These are phyloP conservation scores for Cryptomyrus ogoouensis DNA, from an alignment of 2,113 vertebrate genomes.

Conservation along the genomic window DNA sequence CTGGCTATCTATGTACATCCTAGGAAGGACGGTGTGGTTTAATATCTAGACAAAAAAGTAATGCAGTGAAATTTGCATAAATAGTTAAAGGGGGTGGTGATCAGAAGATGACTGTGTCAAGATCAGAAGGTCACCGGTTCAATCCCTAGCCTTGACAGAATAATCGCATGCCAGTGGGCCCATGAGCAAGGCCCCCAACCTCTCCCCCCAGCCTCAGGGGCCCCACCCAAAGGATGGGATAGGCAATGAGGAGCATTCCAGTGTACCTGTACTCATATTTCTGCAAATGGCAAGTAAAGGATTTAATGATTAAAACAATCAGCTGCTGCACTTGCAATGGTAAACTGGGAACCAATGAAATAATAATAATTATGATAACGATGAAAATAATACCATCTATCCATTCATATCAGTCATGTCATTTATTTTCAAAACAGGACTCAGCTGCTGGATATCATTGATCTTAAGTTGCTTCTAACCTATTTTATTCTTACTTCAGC, in stretches of 20 bases:
- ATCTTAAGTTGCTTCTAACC: conserved; percentile 58
- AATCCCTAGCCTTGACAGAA: neutral
- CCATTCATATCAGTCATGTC: conserved; percentile 52
- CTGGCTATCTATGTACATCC: neutral
- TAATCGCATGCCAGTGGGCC: neutral
- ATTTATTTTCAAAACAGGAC: conserved; percentile 49
- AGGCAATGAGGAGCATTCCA: neutral
- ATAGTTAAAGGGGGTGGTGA: neutral
- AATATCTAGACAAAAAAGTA: neutral
- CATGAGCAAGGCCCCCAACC: neutral
- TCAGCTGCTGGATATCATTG: conserved; percentile 62
- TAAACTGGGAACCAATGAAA: neutral
- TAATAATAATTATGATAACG: neutral
- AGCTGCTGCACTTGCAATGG: neutral
- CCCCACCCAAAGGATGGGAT: neutral
- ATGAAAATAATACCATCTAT: conserved; percentile 37
- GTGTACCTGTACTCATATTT: neutral
- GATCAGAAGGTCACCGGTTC: neutral
- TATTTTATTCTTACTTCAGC: conserved; percentile 63
- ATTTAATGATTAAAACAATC: neutral
- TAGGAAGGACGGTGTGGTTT: neutral
- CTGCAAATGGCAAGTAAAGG: neutral
- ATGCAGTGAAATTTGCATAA: neutral
- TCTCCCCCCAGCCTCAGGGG: neutral
- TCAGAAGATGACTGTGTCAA: neutral